Evolutionary conservation across 1,140 invertebrate genomes (phyloP), one percentile per base, ranked within the genome.

Genomic region (Druon quercuslanigerum): DNA sequence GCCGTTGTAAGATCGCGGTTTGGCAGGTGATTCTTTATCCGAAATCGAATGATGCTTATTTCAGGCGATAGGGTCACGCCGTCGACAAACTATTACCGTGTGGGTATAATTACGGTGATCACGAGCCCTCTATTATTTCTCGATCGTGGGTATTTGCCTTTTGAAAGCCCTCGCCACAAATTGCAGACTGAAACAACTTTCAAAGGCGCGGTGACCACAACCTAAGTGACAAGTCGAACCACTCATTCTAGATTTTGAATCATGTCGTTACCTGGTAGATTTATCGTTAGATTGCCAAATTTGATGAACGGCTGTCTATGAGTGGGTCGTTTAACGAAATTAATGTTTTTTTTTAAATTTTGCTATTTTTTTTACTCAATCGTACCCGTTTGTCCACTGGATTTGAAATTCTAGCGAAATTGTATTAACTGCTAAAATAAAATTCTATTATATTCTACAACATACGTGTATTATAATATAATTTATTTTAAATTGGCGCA

Each of bases 101-200:
- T 84, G 83, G 83, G 81, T 79, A 81, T 84, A 81, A 84, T 84
- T 83, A 81, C 76, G 76, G 77, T 79, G 75, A 80, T 83, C 76
- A 74, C 54, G 19, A 46, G 77, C 72, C 54, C 74, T 77, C 76
- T 76, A 81, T 83, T 81, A 83, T 81, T 81, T 79, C 70, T 73
- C 57, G 76, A 79, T 77, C 75, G 74, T 60, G 73, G 79, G 70
- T 74, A 73, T 74, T 73, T 77, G 79, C 72, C 40, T 78, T 78
- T 51, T 78, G 25, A 66, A 66, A 66, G 60, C 60, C 60, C 60
- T 46, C 60, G 2, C 60, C 14, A 73, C 52, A 54, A 66, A 66
- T 66, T 66, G 33, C 60, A 66, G 60, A 40, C 60, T 66, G 6
- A 16, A 66, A 66, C 60, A 66, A 14, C 60, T 66, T 66, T 66